Evolutionary conservation across 2,113 vertebrate genomes (phyloP).

Genomic region (Eudyptes chrysolophus): DNA sequence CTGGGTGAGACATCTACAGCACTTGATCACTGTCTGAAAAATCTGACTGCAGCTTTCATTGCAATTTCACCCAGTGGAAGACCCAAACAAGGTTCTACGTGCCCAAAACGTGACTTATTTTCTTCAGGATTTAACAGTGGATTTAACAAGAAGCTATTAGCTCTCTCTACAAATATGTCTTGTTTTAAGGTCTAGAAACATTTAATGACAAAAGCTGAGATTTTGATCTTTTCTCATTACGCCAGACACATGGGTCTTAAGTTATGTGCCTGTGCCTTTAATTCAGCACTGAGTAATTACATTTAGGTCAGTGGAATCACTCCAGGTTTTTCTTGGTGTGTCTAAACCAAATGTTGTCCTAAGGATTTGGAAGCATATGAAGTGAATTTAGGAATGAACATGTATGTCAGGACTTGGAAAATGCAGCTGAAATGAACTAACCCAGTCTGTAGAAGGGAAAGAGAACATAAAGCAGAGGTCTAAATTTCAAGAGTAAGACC

Average conservation of each 20-base stretch:
- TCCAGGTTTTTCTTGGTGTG: not conserved
- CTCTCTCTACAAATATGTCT: not conserved
- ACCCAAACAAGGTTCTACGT: not conserved
- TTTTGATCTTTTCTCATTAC: not conserved
- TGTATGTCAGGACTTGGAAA: not conserved
- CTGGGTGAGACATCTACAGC: not conserved
- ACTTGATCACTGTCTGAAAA: not conserved
- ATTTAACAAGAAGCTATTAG: not conserved
- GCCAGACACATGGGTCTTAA: not conserved
- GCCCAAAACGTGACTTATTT: not conserved
- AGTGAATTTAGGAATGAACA: not conserved
- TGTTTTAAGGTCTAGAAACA: not conserved
- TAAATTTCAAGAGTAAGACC: not conserved
- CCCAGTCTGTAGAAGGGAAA: not conserved
- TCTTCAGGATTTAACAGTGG: not conserved
- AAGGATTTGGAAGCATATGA: conserved; percentile 7
- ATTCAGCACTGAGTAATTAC: not conserved
- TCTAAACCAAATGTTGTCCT: not conserved
- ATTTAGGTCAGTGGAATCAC: not conserved
- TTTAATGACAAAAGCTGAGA: not conserved
- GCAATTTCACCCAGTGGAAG: not conserved
- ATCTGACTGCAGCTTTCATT: not conserved
- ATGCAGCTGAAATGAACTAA: not conserved
- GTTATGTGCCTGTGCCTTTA: not conserved
- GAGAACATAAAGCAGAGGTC: not conserved